These are phyloP conservation scores for Pristionchus fissidentatus DNA, from an alignment of 2,888 invertebrate genomes.

Conservation along the genomic window DNA sequence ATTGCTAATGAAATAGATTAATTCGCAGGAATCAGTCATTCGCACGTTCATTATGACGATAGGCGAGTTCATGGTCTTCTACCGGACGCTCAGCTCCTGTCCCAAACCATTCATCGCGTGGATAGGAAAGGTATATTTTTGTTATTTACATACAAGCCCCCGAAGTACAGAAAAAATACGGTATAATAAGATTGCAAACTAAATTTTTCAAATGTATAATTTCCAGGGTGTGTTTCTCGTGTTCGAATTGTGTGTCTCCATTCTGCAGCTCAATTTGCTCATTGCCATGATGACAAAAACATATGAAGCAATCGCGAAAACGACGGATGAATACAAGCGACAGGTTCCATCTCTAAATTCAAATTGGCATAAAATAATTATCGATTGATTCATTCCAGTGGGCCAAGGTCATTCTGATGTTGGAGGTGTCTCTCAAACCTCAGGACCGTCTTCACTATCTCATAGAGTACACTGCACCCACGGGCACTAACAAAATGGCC, in stretches of 20 bases:
- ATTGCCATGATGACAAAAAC: slow-evolving; percentile 99
- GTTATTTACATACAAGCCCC: too few species aligned
- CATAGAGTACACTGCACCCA: too few species aligned
- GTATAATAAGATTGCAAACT: neutral
- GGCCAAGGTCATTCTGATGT: too few species aligned
- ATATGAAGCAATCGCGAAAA: slow-evolving; percentile 95
- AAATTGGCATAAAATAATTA: neutral
- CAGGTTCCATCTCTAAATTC: slow-evolving; percentile 31
- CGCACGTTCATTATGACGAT: slow-evolving; percentile 98
- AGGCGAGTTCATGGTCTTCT: slow-evolving; percentile 91
- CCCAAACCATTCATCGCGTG: neutral
- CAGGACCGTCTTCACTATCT: too few species aligned
- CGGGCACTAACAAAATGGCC: too few species aligned
- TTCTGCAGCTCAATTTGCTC: slow-evolving; percentile 94
- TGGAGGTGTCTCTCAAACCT: too few species aligned
- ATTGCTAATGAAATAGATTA: too few species aligned
- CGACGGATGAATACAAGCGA: slow-evolving; percentile 93
- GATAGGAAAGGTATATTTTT: slow-evolving; percentile 12
- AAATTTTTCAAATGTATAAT: neutral
- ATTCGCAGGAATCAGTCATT: slow-evolving; percentile 87
- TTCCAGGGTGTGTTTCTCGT: slow-evolving; percentile 85
- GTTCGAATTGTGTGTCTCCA: slow-evolving; percentile 95
- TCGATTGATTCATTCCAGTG: too few species aligned
- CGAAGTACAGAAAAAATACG: too few species aligned
- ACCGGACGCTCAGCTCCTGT: slow-evolving; percentile 86